Evolutionary conservation across 2,797 vertebrate species (phyloP).

Genomic region (Otus scops): DNA sequence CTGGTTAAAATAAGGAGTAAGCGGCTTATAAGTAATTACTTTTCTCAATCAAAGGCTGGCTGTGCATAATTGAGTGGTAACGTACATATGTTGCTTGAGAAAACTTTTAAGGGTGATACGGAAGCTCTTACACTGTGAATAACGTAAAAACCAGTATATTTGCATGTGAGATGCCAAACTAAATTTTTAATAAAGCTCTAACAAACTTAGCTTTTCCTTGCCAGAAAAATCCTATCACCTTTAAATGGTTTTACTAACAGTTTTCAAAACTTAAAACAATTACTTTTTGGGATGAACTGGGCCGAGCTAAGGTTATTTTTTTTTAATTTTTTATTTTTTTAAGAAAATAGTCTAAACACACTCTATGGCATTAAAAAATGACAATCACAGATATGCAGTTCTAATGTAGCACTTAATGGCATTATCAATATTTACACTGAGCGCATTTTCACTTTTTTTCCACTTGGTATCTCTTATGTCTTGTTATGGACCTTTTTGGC

Average conservation of each 20-base stretch:
- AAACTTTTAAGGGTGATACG: conserved; percentile 86
- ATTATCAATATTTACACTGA: conserved; percentile 77
- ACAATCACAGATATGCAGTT: conserved; percentile 77
- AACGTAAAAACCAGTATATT: conserved; percentile 68
- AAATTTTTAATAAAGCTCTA: conserved; percentile 79
- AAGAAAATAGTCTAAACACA: conserved; percentile 76
- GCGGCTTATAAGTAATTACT: conserved; percentile 88
- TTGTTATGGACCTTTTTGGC: conserved; percentile 75
- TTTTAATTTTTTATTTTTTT: not conserved
- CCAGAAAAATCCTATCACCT: conserved; percentile 82
- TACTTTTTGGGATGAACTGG: conserved; percentile 79
- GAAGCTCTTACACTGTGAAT: conserved; percentile 76
- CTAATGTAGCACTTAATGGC: conserved; percentile 81
- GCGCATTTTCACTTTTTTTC: conserved; percentile 75
- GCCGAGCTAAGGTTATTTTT: conserved; percentile 76
- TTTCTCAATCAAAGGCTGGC: conserved; percentile 88
- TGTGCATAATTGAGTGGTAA: conserved; percentile 87
- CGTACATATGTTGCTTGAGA: conserved; percentile 84
- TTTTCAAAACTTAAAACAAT: conserved; percentile 78
- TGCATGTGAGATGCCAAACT: conserved; percentile 83
- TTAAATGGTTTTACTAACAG: conserved; percentile 86
- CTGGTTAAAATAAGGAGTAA: conserved; percentile 95
- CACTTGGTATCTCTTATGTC: conserved; percentile 77
- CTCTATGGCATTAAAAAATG: conserved; percentile 73
- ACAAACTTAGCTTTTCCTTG: conserved; percentile 76